Percentiles rank a stretch among this genome's conserved stretches.
Conservation (phyloP, 2,888 invertebrate species). For the Orthosia incerta region DNA sequence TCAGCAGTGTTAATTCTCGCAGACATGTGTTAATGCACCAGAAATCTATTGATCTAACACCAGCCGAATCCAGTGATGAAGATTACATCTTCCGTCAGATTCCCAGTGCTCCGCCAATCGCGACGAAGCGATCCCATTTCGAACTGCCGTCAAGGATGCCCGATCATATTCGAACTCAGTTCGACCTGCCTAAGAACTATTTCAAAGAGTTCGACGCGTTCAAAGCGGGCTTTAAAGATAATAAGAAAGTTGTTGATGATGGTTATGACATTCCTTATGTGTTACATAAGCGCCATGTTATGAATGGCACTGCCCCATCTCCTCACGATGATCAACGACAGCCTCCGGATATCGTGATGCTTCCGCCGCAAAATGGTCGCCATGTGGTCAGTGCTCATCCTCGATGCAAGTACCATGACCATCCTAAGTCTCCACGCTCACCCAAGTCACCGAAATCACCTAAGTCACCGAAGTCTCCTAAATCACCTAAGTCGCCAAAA, state of each 20-base stretch:
- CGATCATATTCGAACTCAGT: slow-evolving; percentile 92
- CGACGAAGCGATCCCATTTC: slow-evolving; percentile 94
- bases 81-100: slow-evolving; percentile 95
- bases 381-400: slow-evolving; percentile 87
- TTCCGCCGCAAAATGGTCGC: slow-evolving; percentile 87
- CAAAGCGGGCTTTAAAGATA: slow-evolving; percentile 89
- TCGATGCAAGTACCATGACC: slow-evolving; percentile 89
- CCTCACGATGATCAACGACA: slow-evolving; percentile 87
- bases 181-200: slow-evolving; percentile 94
- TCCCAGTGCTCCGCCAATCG: slow-evolving; percentile 93
- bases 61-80: slow-evolving; percentile 96
- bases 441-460: slow-evolving; percentile 90
- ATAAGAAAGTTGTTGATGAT: slow-evolving; percentile 86
- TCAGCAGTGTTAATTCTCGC: slow-evolving; percentile 94
- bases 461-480: slow-evolving; percentile 92
- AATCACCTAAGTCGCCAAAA: slow-evolving; percentile 92
- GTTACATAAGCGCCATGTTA: slow-evolving; percentile 95
- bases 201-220: slow-evolving; percentile 93
- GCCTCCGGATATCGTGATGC: slow-evolving; percentile 87
- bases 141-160: slow-evolving; percentile 91
- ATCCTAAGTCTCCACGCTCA: slow-evolving; percentile 88
- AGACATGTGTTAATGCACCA: slow-evolving; percentile 96
- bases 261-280: slow-evolving; percentile 96
- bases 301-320: slow-evolving; percentile 95
- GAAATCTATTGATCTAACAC: slow-evolving; percentile 96